Evolutionary conservation across 92 coral and sea anemone genomes (phyloP), one percentile per base, ranked within the genome.

Genomic region (Desmophyllum pertusum): DNA sequence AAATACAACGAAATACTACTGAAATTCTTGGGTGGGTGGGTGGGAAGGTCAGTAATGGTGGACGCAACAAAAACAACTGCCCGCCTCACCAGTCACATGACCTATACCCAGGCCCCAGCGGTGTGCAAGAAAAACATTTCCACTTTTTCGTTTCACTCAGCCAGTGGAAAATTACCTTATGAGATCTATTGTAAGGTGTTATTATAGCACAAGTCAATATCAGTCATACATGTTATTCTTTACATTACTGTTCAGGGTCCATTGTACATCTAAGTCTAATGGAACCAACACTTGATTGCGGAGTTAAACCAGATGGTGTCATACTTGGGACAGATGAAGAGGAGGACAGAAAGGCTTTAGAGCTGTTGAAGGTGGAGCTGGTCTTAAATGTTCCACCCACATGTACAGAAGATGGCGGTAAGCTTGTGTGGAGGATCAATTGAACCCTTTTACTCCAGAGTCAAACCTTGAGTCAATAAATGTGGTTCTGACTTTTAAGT

Each of bases 291-390:
- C 66, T 67, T 84, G 90, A 77, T 10, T 62, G 23, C 33, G 39
- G 23, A 27, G 74, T 73, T 7, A 73, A 67, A 53, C 4, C 66
- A n/a, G 75, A 59, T 35, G 43, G 35, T 78, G 29, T 10, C 15
- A 40, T 15, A 10, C 18, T 78, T 55, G 86, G 73, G 10, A 42
- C 69, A 18, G 91, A 82, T 18, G 45, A 52, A 14, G 86, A 71
- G 10, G 88, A 72, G 14, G 87, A 89, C 0, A 55, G 14, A 53
- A 70, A 73, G 33, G 95, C 98, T 2, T 77, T 85, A n/a, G 94
- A 95, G 37, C 83, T 94, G 33, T 79, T 94, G 78, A 89, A 75
- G 75, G 98, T 96, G 37, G 84, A 87, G 52, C 91, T 96, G 39
- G 91, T 92, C 15, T 84, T 96, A 52, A 91, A 89, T 48, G 93